These are phyloP conservation scores for Matsumyia berberina DNA, from an alignment of 2,888 invertebrate genomes.

Conservation along the genomic window DNA sequence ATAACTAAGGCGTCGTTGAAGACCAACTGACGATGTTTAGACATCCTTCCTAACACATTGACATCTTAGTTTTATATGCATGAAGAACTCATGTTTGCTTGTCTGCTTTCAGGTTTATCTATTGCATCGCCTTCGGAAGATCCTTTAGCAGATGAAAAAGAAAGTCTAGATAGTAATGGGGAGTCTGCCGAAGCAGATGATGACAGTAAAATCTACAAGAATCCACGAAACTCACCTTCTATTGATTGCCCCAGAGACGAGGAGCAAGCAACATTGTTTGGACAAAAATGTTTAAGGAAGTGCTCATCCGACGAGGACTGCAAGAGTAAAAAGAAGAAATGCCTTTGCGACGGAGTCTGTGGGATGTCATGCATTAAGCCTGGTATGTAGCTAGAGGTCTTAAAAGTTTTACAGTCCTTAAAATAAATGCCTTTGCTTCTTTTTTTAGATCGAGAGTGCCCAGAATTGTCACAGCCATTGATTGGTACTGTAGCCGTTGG, in stretches of 20 bases:
- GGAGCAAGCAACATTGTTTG: slow-evolving; percentile 92
- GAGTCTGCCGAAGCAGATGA: slow-evolving; percentile 89
- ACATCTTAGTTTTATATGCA: too few relatives aligned
- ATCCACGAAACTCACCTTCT: slow-evolving; percentile 94
- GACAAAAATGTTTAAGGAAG: slow-evolving; percentile 95
- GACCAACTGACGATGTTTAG: too few relatives aligned
- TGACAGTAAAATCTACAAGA: slow-evolving; percentile 93
- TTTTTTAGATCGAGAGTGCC: slow-evolving; percentile 92
- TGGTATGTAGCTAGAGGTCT: slow-evolving; percentile 86
- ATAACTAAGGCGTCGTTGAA: too few relatives aligned
- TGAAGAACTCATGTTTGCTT: slow-evolving; percentile 1
- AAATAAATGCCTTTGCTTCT: background rate
- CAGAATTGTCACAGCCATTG: slow-evolving; percentile 90
- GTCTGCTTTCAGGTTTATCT: slow-evolving; percentile 67
- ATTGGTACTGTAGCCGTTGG: slow-evolving; percentile 91
- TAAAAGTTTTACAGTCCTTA: too few relatives aligned
- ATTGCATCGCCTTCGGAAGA: slow-evolving; percentile 76
- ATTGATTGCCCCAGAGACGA: slow-evolving; percentile 94
- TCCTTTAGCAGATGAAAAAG: slow-evolving; percentile 84
- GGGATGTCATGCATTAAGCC: slow-evolving; percentile 99
- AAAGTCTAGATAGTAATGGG: slow-evolving; percentile 85
- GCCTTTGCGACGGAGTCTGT: slow-evolving; percentile 97
- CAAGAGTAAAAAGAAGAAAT: slow-evolving; percentile 97
- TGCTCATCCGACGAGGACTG: slow-evolving; percentile 98
- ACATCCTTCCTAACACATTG: too few relatives aligned